phyloP scores from a whole-genome alignment of 2,113 vertebrate species.

The Lophura nycthemera region DNA sequence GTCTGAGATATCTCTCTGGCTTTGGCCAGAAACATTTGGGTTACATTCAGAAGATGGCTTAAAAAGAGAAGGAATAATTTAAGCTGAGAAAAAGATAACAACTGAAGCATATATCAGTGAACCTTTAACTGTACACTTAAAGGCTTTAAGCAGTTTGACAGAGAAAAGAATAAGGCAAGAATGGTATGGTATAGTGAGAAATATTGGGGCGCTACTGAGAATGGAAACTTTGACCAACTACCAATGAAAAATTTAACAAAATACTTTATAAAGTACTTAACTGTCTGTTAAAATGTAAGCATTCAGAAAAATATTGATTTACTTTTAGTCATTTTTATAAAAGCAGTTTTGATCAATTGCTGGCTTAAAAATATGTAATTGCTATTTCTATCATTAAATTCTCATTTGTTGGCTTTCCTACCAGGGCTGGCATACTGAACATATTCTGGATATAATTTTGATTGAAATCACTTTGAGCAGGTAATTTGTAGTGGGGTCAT shows the following conservation, averaged over 20 bases:
- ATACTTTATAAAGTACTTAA: background rate
- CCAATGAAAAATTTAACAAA: background rate
- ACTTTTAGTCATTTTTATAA: background rate
- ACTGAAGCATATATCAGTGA: background rate
- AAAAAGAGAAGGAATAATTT: background rate
- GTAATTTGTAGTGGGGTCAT: slow-evolving; percentile 17
- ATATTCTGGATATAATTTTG: background rate
- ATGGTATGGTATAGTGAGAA: background rate
- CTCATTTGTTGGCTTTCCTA: background rate
- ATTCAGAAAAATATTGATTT: background rate
- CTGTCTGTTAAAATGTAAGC: background rate
- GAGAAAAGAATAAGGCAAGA: background rate
- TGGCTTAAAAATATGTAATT: background rate
- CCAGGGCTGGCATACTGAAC: background rate
- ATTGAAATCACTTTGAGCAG: slow-evolving; percentile 11
- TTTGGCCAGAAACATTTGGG: background rate
- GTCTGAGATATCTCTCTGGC: background rate
- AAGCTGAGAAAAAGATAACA: background rate
- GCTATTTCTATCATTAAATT: background rate
- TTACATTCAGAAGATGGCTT: background rate
- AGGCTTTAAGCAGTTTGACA: background rate
- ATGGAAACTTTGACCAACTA: background rate
- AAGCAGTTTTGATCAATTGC: background rate
- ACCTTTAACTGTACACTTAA: background rate
- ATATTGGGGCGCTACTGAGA: background rate